These are phyloP conservation scores for Coendou prehensilis DNA, from an alignment of 2,797 vertebrate genomes.

Conservation along the genomic window DNA sequence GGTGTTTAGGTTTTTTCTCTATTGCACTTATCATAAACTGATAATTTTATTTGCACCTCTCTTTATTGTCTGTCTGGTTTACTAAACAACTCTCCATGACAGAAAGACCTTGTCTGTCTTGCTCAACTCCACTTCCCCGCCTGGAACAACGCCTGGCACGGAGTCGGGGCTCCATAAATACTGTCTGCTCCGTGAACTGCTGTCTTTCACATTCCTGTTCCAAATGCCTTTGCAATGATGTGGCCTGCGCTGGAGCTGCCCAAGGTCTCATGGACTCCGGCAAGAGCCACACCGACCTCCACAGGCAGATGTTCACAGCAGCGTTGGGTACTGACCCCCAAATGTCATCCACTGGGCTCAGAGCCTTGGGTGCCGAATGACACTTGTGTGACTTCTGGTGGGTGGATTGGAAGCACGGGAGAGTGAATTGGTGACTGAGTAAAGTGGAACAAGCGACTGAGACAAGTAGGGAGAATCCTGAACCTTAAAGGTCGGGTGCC, in stretches of 20 bases:
- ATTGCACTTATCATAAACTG: conserved; percentile 24
- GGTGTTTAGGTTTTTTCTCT: neutral
- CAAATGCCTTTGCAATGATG: neutral
- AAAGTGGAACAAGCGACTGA: neutral
- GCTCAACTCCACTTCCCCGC: neutral
- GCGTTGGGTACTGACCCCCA: neutral
- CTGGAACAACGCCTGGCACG: conserved; percentile 43
- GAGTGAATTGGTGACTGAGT: neutral
- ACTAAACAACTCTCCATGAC: neutral
- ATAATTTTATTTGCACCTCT: conserved; percentile 42
- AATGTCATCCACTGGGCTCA: conserved; percentile 21
- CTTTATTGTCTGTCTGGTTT: conserved; percentile 46
- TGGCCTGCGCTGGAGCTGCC: neutral
- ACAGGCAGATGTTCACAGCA: conserved; percentile 47
- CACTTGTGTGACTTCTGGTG: conserved; percentile 13
- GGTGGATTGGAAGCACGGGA: neutral
- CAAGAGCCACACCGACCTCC: conserved; percentile 9
- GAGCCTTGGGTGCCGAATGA: conserved; percentile 11
- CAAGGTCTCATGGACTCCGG: neutral
- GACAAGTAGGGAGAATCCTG: neutral
- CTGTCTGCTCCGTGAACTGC: conserved; percentile 38
- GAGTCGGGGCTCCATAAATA: conserved; percentile 50
- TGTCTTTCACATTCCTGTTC: conserved; percentile 36
- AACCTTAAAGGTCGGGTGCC: neutral
- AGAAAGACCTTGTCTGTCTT: conserved; percentile 58